These are phyloP conservation scores for Nyctalus aviator DNA, from an alignment of 2,797 vertebrate genomes.

Conservation along the genomic window DNA sequence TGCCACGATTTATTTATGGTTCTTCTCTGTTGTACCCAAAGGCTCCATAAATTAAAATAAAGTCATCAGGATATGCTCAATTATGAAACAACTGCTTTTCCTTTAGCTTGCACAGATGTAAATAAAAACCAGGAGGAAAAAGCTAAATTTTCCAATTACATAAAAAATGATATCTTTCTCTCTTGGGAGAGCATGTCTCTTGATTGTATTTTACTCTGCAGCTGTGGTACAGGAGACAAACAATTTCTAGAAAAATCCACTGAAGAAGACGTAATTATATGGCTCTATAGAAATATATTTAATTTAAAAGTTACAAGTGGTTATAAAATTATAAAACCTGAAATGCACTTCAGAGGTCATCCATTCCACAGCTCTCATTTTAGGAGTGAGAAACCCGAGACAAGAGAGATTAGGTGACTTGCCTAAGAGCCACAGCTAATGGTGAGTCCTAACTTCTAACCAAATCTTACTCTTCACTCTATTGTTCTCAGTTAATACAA, in stretches of 20 bases:
- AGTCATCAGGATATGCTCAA: conserved; percentile 18
- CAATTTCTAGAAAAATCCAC: not conserved
- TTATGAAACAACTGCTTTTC: conserved; percentile 36
- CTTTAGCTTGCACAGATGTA: not conserved
- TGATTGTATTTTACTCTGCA: not conserved
- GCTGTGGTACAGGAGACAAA: not conserved
- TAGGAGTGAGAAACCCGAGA: conserved; percentile 5
- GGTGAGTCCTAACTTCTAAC: not conserved
- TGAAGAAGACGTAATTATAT: not conserved
- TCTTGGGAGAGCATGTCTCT: not conserved
- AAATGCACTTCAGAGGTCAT: conserved; percentile 9
- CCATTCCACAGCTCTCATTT: not conserved
- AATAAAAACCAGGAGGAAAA: conserved; percentile 9
- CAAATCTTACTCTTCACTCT: not conserved
- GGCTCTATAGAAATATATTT: not conserved
- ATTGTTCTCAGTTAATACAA: not conserved
- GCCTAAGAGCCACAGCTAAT: not conserved
- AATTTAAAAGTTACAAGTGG: conserved; percentile 32
- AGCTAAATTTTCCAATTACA: not conserved
- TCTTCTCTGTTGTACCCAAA: not conserved
- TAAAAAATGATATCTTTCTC: conserved; percentile 16
- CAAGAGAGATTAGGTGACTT: not conserved
- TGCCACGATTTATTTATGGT: not conserved
- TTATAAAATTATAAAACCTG: conserved; percentile 28
- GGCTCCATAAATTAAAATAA: conserved; percentile 27